A percentile compares a stretch with the other conserved stretches of the same genome.
Conservation (phyloP, 2,888 invertebrate species). For the Epistrophella euchroma region DNA sequence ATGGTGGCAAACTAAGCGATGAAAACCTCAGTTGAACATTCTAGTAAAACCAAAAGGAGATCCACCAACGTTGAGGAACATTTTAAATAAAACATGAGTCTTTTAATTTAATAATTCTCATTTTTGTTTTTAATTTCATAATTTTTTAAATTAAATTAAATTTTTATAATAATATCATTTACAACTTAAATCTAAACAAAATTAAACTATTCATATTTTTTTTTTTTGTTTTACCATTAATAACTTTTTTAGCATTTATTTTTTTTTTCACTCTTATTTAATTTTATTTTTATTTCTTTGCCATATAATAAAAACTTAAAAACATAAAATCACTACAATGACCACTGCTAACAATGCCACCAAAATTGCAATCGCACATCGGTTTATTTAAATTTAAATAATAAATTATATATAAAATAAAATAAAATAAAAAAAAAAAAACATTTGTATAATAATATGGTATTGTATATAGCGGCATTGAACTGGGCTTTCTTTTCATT, state of each 20-base stretch:
- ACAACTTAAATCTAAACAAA: conserved; percentile 82
- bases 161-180: conserved; percentile 82
- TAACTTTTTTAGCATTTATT: conserved; percentile 55
- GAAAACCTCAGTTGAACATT: too few species aligned
- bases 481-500: conserved; percentile 57
- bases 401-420: conserved; percentile 24
- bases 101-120: conserved; percentile 74
- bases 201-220: conserved; percentile 70
- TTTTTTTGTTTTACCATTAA: conserved; percentile 53
- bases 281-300: conserved; percentile 38
- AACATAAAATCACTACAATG: conserved; percentile 73
- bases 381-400: conserved; percentile 38
- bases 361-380: conserved; percentile 62
- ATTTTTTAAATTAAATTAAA: conserved; percentile 79
- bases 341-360: conserved; percentile 68
- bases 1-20: too few species aligned
- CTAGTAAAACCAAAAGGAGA: too few species aligned
- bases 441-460: conserved; percentile 16
- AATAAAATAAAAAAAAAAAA: conserved; percentile 34
- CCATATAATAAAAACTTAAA: conserved; percentile 55
- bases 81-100: conserved; percentile 46
- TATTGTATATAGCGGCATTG: conserved; percentile 52
- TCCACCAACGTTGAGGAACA: background rate
- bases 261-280: conserved; percentile 53
- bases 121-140: conserved; percentile 76